phyloP scores from a whole-genome alignment of 2,113 vertebrate species.

The Cettia cetti region DNA sequence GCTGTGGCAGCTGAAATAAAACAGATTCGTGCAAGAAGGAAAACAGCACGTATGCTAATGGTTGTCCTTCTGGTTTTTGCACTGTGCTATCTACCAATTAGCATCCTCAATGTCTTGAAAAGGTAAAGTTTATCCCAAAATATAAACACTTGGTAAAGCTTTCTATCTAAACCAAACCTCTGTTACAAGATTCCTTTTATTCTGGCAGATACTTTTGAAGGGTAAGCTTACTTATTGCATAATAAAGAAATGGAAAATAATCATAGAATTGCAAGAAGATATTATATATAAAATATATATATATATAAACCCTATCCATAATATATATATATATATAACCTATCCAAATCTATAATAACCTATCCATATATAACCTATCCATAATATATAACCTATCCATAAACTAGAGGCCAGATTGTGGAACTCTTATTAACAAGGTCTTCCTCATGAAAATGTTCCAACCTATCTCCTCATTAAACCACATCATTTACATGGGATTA shows the following conservation, averaged over 20 bases:
- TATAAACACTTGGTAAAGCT: not conserved
- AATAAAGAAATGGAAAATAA: not conserved
- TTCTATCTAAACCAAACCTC: not conserved
- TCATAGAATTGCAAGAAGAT: not conserved
- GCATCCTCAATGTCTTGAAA: constrained; percentile 94
- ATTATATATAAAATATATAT: not conserved
- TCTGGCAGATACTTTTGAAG: not conserved
- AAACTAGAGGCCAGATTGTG: not conserved
- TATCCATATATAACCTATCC: not conserved
- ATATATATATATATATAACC: no score
- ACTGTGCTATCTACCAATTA: constrained; percentile 95
- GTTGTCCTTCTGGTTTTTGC: constrained; percentile 94
- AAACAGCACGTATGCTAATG: constrained; percentile 96
- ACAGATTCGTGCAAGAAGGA: constrained; percentile 88
- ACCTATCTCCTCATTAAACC: not conserved
- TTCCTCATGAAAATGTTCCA: not conserved
- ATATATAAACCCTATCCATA: not conserved
- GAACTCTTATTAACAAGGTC: not conserved
- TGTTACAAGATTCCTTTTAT: not conserved
- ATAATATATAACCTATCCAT: no score
- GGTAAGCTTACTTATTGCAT: not conserved
- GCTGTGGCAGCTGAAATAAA: constrained; percentile 92
- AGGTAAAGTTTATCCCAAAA: constrained; percentile 76
- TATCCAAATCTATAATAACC: no score
- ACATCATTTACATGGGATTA: not conserved